These are phyloP conservation scores for Halcyon malimbica DNA, from an alignment of 2,113 vertebrate genomes.

Conservation along the genomic window DNA sequence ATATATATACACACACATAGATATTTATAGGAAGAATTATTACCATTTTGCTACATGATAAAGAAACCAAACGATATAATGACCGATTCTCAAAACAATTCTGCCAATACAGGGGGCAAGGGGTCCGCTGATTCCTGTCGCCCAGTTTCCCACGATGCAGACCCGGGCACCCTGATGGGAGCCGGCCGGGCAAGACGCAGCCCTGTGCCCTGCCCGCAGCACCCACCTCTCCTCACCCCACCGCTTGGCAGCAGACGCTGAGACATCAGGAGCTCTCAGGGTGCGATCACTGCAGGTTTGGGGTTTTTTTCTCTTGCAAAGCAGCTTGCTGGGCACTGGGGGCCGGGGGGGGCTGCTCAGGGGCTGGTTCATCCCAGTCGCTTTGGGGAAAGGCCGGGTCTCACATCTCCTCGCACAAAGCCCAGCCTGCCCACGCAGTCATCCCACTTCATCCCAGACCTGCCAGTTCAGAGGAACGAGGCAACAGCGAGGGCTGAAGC, in stretches of 20 bases:
- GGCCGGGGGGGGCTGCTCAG: too few relatives aligned
- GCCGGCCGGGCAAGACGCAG: fast-evolving
- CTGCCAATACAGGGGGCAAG: not conserved
- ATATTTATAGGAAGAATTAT: slow-evolving; percentile 36
- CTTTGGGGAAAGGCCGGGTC: not conserved
- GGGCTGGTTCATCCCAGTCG: not conserved
- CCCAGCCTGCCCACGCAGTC: not conserved
- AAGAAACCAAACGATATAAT: not conserved
- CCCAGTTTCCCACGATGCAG: not conserved
- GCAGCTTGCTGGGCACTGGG: not conserved
- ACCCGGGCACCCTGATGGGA: not conserved
- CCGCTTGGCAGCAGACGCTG: not conserved
- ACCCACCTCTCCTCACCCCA: not conserved
- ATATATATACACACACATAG: not conserved
- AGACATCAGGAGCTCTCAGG: not conserved
- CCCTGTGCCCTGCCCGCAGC: not conserved
- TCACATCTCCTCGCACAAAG: not conserved
- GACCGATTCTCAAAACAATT: not conserved
- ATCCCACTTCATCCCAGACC: not conserved
- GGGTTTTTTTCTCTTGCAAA: not conserved
- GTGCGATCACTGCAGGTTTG: not conserved
- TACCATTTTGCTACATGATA: slow-evolving; percentile 1
- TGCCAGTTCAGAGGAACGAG: not conserved
- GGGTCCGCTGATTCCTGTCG: not conserved
- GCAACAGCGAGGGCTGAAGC: not conserved